Conservation (phyloP, 2,797 vertebrate genomes). For the Bothrops alternatus region DNA sequence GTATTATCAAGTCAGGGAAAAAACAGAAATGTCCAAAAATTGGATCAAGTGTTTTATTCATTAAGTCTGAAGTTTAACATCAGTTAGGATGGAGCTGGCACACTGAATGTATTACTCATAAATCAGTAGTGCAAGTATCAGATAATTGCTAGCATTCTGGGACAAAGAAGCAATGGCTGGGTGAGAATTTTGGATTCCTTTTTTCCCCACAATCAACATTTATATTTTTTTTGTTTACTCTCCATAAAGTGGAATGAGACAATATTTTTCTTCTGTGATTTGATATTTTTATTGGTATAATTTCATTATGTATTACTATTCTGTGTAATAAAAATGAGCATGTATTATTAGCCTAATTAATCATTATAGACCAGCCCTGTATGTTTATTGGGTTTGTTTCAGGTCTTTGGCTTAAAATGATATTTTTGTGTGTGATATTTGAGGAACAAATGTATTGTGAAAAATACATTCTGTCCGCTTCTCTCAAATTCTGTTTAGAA, state of each 20-base stretch:
- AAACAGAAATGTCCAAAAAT: background rate
- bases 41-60: background rate
- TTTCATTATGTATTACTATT: background rate
- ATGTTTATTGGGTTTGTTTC: background rate
- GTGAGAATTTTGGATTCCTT: background rate
- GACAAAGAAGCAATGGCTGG: background rate
- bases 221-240: background rate
- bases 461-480: background rate
- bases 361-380: background rate
- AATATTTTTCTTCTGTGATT: background rate
- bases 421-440: background rate
- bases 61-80: background rate
- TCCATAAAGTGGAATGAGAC: background rate
- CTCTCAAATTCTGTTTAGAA: background rate
- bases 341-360: background rate
- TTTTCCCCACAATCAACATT: background rate
- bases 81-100: background rate
- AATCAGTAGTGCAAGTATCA: background rate
- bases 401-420: constrained; percentile 10
- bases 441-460: constrained; percentile 18
- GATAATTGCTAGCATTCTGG: background rate
- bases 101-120: background rate
- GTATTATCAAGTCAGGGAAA: background rate
- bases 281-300: background rate
- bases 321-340: background rate